These are phyloP conservation scores for Cepphus grylle DNA, from an alignment of 2,113 vertebrate genomes.

Conservation along the genomic window DNA sequence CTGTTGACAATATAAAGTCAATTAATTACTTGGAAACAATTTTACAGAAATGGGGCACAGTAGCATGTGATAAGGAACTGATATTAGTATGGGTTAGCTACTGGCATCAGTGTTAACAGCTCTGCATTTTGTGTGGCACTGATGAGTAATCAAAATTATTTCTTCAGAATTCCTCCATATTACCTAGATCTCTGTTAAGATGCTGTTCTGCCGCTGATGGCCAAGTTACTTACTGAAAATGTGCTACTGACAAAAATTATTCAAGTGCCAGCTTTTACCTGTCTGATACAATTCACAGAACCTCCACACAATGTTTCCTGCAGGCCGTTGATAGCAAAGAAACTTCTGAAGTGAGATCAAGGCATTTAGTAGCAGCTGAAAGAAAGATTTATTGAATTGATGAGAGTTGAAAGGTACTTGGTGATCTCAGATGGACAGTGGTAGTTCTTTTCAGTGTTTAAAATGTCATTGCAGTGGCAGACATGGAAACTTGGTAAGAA, in stretches of 20 bases:
- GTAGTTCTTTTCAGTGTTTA: neutral
- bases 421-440: neutral
- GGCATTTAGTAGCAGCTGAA: neutral
- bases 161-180: neutral
- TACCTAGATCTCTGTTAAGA: neutral
- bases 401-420: neutral
- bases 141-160: neutral
- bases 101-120: neutral
- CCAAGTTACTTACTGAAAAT: conserved; percentile 7
- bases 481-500: neutral
- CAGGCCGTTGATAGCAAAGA: neutral
- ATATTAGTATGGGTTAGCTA: neutral
- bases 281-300: conserved; percentile 12
- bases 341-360: conserved; percentile 26
- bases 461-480: neutral
- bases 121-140: neutral
- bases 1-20: neutral
- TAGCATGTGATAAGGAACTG: neutral
- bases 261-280: conserved; percentile 18
- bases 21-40: neutral
- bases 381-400: neutral
- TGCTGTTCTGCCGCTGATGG: neutral
- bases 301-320: neutral
- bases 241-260: conserved; percentile 45
- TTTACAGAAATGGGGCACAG: neutral